These are phyloP conservation scores for Acleris emargana DNA, from an alignment of 2,888 invertebrate species.

Conservation along the genomic window DNA sequence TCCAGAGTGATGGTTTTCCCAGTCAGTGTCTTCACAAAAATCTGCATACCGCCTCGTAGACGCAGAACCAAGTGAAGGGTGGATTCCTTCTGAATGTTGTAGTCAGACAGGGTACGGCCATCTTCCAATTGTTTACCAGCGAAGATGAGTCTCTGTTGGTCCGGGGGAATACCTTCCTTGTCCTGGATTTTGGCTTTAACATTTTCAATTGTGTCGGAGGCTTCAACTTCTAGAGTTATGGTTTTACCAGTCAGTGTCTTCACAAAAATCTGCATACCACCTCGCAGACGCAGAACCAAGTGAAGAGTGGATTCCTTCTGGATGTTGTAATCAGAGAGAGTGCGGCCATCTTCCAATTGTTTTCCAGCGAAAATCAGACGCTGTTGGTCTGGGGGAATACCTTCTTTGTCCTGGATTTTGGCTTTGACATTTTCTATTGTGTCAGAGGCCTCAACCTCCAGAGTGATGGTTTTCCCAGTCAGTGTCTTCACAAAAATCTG, in stretches of 20 bases:
- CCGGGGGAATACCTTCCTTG: conserved; percentile 40
- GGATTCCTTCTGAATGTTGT: conserved; percentile 42
- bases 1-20: conserved; percentile 40
- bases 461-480: conserved; percentile 41
- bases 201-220: conserved; percentile 40
- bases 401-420: conserved; percentile 42
- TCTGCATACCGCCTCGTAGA: conserved; percentile 40
- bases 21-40: conserved; percentile 39
- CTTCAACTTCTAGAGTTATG: conserved; percentile 39
- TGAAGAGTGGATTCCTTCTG: conserved; percentile 42
- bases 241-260: conserved; percentile 40
- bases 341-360: conserved; percentile 41
- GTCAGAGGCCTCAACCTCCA: conserved; percentile 41
- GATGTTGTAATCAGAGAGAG: conserved; percentile 40
- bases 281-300: conserved; percentile 38
- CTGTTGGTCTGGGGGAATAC: conserved; percentile 41
- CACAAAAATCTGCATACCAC: conserved; percentile 41
- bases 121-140: conserved; percentile 40
- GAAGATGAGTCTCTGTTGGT: conserved; percentile 39
- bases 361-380: conserved; percentile 40
- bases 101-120: conserved; percentile 39
- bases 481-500: conserved; percentile 41
- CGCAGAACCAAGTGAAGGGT: conserved; percentile 42
- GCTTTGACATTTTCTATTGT: conserved; percentile 42
- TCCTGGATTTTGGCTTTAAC: conserved; percentile 41